A percentile compares a stretch with the other conserved stretches of the same genome.
phyloP scores from a whole-genome alignment of 2,113 vertebrate species.

The Odobenus rosmarus region DNA sequence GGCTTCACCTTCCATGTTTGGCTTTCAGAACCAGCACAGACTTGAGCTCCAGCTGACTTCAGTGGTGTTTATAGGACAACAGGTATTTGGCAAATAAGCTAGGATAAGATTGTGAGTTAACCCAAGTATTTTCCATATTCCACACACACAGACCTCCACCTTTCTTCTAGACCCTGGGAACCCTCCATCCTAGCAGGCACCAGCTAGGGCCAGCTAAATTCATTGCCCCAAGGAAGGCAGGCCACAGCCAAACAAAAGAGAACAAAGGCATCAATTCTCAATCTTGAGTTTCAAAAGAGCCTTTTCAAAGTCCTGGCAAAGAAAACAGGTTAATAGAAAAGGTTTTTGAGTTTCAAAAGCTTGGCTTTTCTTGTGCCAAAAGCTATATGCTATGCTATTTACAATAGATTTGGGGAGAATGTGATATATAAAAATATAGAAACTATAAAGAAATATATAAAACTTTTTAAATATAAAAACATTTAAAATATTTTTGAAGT shows the following conservation, averaged over 20 bases:
- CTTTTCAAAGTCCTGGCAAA: slow-evolving; percentile 53
- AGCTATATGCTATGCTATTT: slow-evolving; percentile 7
- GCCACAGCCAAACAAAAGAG: slow-evolving; percentile 30
- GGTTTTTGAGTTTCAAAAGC: slow-evolving; percentile 61
- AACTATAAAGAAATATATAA: not conserved
- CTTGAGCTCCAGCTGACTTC: slow-evolving; percentile 26
- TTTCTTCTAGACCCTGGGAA: not conserved
- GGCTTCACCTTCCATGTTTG: not conserved
- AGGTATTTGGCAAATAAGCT: not conserved
- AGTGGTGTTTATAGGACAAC: not conserved
- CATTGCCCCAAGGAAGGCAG: slow-evolving; percentile 34
- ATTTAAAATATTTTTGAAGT: not conserved
- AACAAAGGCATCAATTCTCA: slow-evolving; percentile 46
- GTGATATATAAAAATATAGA: not conserved
- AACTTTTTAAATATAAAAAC: not conserved
- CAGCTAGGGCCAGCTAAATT: not conserved
- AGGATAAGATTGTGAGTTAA: not conserved
- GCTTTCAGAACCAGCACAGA: slow-evolving; percentile 28
- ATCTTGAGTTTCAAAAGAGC: slow-evolving; percentile 65
- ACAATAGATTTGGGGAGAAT: slow-evolving; percentile 14
- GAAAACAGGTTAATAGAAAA: slow-evolving; percentile 62
- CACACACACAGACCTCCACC: not conserved
- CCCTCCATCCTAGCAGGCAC: not conserved
- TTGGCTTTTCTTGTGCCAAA: slow-evolving; percentile 31
- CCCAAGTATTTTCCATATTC: not conserved